Conservation (phyloP, 1,140 invertebrate species). For the Papilio polyxenes region DNA sequence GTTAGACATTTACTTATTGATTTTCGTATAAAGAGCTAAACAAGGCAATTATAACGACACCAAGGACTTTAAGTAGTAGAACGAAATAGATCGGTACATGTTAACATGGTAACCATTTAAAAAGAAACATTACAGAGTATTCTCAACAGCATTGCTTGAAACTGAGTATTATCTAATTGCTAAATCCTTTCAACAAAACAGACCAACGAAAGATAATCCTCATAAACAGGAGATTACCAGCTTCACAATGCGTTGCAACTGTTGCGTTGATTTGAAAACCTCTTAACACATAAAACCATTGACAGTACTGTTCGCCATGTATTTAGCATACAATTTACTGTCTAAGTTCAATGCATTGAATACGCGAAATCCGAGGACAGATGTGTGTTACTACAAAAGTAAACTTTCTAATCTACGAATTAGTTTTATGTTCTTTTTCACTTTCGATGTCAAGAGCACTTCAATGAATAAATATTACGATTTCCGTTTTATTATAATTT, state of each 20-base stretch:
- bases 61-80: not conserved
- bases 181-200: constrained; percentile 40
- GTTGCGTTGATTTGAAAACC: constrained; percentile 74
- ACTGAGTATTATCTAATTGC: not conserved
- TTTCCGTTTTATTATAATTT: not conserved
- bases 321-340: constrained; percentile 78
- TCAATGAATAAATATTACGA: constrained; percentile 9
- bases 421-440: constrained; percentile 19
- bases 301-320: constrained; percentile 74
- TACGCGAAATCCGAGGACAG: constrained; percentile 48
- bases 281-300: constrained; percentile 74
- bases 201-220: constrained; percentile 68
- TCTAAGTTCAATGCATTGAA: constrained; percentile 55
- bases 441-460: not conserved
- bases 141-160: not conserved
- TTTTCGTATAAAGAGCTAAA: too few relatives aligned
- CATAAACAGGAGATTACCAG: constrained; percentile 76
- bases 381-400: constrained; percentile 46
- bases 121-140: constrained; percentile 39
- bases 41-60: not conserved
- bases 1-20: not conserved
- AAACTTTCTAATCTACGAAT: constrained; percentile 31
- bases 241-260: constrained; percentile 64
- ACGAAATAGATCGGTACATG: not conserved
- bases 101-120: constrained; percentile 33